Percentiles rank a stretch among this genome's conserved stretches.
Evolutionary conservation across 2,797 vertebrate species (phyloP).

Genomic region (Acipenser oxyrinchus): DNA sequence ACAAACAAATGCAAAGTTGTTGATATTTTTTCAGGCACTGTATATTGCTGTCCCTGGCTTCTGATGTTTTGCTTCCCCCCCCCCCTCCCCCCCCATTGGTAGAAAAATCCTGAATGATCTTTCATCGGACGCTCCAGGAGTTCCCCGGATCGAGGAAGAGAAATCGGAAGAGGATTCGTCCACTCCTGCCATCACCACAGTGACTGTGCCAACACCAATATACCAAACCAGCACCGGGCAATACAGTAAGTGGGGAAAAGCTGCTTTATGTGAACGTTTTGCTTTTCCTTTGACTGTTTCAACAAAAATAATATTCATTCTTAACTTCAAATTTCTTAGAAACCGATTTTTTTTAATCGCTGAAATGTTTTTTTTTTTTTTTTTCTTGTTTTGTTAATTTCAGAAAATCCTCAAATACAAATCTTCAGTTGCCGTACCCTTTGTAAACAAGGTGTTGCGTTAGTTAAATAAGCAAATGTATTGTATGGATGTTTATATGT

Average conservation of each 20-base stretch:
- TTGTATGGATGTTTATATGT: too few relatives aligned
- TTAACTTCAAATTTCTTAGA: too few relatives aligned
- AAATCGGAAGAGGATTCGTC: constrained; percentile 92
- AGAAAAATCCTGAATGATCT: constrained; percentile 98
- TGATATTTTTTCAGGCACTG: not conserved
- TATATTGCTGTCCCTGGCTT: not conserved
- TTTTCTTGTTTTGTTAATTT: too few relatives aligned
- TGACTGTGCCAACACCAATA: constrained; percentile 97
- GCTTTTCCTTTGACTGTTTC: too few relatives aligned
- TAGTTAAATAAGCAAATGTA: too few relatives aligned
- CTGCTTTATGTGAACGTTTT: too few relatives aligned
- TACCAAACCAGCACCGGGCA: constrained; percentile 98
- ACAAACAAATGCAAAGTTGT: not conserved
- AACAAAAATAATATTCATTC: too few relatives aligned
- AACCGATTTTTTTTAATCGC: too few relatives aligned
- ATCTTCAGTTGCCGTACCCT: too few relatives aligned
- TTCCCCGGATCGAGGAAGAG: constrained; percentile 94
- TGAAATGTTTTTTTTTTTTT: too few relatives aligned
- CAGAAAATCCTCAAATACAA: too few relatives aligned
- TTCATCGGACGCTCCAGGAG: constrained; percentile 88
- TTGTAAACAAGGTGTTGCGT: too few relatives aligned
- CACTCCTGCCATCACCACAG: constrained; percentile 86
- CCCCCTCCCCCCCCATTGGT: constrained; percentile 21
- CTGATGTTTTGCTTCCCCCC: not conserved
- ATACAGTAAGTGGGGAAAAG: constrained; percentile 75